A percentile compares a stretch with the other conserved stretches of the same genome.
Evolutionary conservation across 2,888 invertebrate species (phyloP).

Genomic region (Harpalus rubripes): DNA sequence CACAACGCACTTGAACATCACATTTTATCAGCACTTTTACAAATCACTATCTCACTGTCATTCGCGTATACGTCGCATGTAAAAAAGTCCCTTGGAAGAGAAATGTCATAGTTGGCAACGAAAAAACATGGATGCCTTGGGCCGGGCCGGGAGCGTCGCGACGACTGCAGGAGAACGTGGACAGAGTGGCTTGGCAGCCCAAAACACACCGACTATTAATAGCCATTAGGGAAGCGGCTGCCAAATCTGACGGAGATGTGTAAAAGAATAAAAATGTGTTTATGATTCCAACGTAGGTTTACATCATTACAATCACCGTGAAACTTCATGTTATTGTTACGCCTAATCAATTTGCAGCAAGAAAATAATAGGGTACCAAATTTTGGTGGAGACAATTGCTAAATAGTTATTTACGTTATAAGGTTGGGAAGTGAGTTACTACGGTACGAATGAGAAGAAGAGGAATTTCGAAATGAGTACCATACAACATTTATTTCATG

Average conservation of each 20-base stretch:
- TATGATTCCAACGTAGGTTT: background rate
- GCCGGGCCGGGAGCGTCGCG: conserved; percentile 17
- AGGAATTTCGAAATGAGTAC: too few relatives aligned
- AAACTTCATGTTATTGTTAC: background rate
- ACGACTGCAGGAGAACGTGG: conserved; percentile 6
- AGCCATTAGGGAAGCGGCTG: conserved; percentile 17
- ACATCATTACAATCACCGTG: background rate
- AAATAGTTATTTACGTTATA: too few relatives aligned
- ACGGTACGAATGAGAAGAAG: too few relatives aligned
- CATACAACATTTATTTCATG: too few relatives aligned
- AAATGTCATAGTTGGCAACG: conserved; percentile 40
- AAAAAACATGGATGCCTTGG: conserved; percentile 4
- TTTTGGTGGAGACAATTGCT: too few relatives aligned
- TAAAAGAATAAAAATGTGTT: background rate
- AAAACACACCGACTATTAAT: conserved; percentile 40
- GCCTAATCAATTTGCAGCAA: too few relatives aligned
- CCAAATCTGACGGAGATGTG: conserved; percentile 28
- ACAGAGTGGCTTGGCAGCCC: conserved; percentile 26
- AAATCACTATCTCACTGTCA: background rate
- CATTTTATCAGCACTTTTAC: background rate
- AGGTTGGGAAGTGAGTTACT: too few relatives aligned
- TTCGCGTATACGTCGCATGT: background rate
- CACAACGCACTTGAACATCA: conserved; percentile 1
- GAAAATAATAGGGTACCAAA: too few relatives aligned
- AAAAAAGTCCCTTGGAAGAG: background rate